These are phyloP conservation scores for Plestiodon gilberti DNA, from an alignment of 2,113 vertebrate species.

Conservation along the genomic window DNA sequence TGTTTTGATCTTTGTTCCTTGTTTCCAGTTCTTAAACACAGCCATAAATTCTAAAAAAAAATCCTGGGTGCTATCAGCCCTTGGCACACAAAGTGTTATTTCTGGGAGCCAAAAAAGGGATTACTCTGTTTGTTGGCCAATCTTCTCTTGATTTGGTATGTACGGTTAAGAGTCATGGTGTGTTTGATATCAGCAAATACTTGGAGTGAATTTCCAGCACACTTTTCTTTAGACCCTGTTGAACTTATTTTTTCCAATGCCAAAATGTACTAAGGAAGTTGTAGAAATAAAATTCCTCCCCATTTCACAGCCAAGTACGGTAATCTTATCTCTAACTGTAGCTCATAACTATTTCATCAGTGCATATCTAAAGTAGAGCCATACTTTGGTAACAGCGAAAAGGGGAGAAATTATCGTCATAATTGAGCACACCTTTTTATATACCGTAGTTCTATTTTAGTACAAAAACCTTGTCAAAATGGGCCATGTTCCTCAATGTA, in stretches of 20 bases:
- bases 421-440: not conserved
- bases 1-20: too few relatives aligned
- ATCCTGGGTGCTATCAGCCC: too few relatives aligned
- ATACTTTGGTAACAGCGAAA: not conserved
- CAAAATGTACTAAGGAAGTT: conserved; percentile 66
- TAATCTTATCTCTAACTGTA: conserved; percentile 22
- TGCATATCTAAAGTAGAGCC: conserved; percentile 14
- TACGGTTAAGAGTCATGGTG: conserved; percentile 37
- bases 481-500: not conserved
- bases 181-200: conserved; percentile 63
- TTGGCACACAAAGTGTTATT: not conserved
- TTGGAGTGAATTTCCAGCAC: conserved; percentile 25
- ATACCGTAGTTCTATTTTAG: too few relatives aligned
- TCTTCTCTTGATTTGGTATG: conserved; percentile 5
- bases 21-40: too few relatives aligned
- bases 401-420: not conserved
- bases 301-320: conserved; percentile 3
- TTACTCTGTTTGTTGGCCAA: not conserved
- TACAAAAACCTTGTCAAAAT: not conserved
- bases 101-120: not conserved
- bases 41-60: too few relatives aligned
- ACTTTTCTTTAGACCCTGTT: conserved; percentile 42
- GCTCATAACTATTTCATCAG: conserved; percentile 30
- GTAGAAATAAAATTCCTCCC: conserved; percentile 48
- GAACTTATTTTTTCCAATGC: conserved; percentile 52